Conservation (phyloP, 2,888 invertebrate genomes). For the Xylota sylvarum region DNA sequence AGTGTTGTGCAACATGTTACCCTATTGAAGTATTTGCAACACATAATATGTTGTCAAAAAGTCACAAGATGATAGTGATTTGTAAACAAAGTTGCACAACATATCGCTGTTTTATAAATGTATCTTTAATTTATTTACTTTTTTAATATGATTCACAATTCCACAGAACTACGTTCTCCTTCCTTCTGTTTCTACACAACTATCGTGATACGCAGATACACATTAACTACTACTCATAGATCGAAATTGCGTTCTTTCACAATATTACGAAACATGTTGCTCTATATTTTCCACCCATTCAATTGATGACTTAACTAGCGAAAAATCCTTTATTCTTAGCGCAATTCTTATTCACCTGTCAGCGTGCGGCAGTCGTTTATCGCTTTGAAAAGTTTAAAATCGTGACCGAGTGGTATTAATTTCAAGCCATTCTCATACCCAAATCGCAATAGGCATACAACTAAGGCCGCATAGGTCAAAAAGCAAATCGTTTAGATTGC, state of each 20-base stretch:
- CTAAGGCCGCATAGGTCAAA: constrained; percentile 59
- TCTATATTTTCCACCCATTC: constrained; percentile 40
- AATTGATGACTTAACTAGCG: constrained; percentile 20
- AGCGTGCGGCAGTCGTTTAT: constrained; percentile 56
- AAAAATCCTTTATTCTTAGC: constrained; percentile 4
- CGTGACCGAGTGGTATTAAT: constrained; percentile 68
- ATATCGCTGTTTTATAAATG: too few relatives aligned
- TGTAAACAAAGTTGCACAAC: neutral
- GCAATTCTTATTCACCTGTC: constrained; percentile 67
- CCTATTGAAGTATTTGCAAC: too few relatives aligned
- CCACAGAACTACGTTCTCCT: too few relatives aligned
- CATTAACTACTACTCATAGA: neutral
- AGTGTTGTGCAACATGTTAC: constrained; percentile 7
- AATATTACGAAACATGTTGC: constrained; percentile 17
- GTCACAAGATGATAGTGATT: neutral
- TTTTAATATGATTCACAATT: too few relatives aligned
- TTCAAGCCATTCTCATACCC: constrained; percentile 34
- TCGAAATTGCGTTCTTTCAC: neutral
- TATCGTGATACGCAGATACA: neutral
- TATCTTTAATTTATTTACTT: too few relatives aligned
- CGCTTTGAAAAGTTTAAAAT: constrained; percentile 74
- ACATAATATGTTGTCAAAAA: neutral
- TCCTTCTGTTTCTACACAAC: neutral
- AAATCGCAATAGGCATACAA: constrained; percentile 29
- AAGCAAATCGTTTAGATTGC: constrained; percentile 51